Evolutionary conservation across 2,888 invertebrate species (phyloP).

Genomic region (Aleiodes testaceus): DNA sequence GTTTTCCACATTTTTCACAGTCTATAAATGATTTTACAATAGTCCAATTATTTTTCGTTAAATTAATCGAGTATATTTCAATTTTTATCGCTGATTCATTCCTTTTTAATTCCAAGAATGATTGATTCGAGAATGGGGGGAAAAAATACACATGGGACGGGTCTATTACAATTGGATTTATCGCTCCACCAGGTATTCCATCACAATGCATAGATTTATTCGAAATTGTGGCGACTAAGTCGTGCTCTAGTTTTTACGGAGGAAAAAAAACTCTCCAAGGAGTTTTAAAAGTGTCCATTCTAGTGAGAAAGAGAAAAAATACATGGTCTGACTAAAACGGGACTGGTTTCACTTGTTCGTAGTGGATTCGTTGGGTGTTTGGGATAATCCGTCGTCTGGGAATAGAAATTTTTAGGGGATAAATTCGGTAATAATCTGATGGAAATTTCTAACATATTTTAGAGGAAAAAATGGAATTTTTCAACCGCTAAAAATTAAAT

Average conservation of each 20-base stretch:
- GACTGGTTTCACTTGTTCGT: slow-evolving; percentile 28
- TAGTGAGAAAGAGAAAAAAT: background rate
- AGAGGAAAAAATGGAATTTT: too few relatives aligned
- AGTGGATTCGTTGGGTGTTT: slow-evolving; percentile 18
- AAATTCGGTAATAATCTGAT: slow-evolving; percentile 23
- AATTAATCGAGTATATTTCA: too few relatives aligned
- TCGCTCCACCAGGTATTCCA: too few relatives aligned
- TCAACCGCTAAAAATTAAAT: too few relatives aligned
- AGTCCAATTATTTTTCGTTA: too few relatives aligned
- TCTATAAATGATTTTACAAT: too few relatives aligned
- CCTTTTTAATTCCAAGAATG: too few relatives aligned
- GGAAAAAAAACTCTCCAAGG: background rate
- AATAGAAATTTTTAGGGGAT: slow-evolving; percentile 30
- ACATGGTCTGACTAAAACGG: slow-evolving; percentile 26
- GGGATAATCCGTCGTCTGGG: slow-evolving; percentile 28
- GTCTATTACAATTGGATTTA: too few relatives aligned
- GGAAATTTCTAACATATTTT: background rate
- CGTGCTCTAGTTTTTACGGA: background rate
- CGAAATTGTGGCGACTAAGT: background rate
- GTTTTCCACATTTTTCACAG: too few relatives aligned
- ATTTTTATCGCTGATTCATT: too few relatives aligned
- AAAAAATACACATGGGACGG: too few relatives aligned
- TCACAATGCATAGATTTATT: background rate
- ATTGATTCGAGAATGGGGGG: too few relatives aligned
- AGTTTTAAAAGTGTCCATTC: background rate